Evolutionary conservation across 1,140 invertebrate genomes (phyloP).

Genomic region (Zophobas atratus): DNA sequence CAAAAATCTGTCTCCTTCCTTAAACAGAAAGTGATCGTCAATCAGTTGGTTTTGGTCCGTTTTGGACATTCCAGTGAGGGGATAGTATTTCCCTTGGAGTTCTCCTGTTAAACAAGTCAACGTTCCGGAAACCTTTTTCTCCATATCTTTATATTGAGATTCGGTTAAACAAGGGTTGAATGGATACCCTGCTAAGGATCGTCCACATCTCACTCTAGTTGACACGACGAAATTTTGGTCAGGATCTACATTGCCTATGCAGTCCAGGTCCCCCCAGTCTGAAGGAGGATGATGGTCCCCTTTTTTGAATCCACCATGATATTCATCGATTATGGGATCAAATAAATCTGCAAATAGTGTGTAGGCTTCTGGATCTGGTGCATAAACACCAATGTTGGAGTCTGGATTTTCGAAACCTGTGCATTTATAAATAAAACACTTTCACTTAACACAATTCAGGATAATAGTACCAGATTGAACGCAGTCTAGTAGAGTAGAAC

Average conservation of each 20-base stretch:
- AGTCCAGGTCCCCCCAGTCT: conserved; percentile 80
- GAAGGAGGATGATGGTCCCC: conserved; percentile 76
- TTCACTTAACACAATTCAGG: not conserved
- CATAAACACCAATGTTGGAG: conserved; percentile 80
- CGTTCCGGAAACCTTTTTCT: conserved; percentile 66
- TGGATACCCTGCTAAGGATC: conserved; percentile 80
- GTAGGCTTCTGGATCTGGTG: conserved; percentile 82
- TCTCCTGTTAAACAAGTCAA: conserved; percentile 45
- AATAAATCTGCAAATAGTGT: conserved; percentile 79
- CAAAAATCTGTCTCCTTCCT: conserved; percentile 81
- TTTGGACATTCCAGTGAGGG: conserved; percentile 79
- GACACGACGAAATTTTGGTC: conserved; percentile 79
- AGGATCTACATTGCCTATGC: conserved; percentile 83
- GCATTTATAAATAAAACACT: conserved; percentile 2
- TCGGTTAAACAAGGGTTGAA: conserved; percentile 84
- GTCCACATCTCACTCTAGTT: conserved; percentile 81
- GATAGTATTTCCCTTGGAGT: conserved; percentile 74
- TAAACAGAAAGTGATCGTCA: conserved; percentile 86
- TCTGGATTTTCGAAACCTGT: conserved; percentile 75
- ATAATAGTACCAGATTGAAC: conserved; percentile 72
- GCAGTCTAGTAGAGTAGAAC: conserved; percentile 77
- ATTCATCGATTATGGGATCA: conserved; percentile 84
- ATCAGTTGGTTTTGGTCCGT: conserved; percentile 80
- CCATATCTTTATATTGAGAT: conserved; percentile 77
- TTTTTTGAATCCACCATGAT: conserved; percentile 77